phyloP scores from a whole-genome alignment of 2,888 invertebrate genomes.

The Norana najaformis region DNA sequence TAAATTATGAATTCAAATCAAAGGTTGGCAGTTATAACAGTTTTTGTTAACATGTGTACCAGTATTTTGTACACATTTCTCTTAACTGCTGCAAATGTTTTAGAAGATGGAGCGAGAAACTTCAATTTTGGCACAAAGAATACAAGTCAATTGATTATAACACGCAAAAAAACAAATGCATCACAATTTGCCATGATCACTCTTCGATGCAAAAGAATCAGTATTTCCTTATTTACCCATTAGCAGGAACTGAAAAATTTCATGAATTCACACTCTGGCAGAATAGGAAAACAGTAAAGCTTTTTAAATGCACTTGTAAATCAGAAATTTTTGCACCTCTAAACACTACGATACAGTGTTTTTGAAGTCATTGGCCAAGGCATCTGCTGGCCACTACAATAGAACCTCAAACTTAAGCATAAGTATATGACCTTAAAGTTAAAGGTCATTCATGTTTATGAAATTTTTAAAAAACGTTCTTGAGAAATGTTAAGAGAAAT shows the following conservation, averaged over 20 bases:
- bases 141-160: too few species aligned
- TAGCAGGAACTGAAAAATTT: too few species aligned
- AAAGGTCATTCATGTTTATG: background rate
- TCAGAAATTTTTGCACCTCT: background rate
- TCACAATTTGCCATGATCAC: too few species aligned
- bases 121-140: background rate
- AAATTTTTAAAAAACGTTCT: background rate
- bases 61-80: background rate
- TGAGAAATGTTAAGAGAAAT: background rate
- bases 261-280: too few species aligned
- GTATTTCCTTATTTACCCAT: too few species aligned
- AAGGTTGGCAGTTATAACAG: background rate
- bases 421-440: background rate
- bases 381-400: background rate
- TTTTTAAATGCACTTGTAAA: too few species aligned
- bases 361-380: background rate
- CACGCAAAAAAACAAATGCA: too few species aligned
- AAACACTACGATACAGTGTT: background rate
- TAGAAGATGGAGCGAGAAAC: background rate
- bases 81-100: background rate
- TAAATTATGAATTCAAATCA: background rate
- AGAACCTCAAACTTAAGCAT: background rate
- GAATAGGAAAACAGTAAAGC: too few species aligned
- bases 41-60: background rate
- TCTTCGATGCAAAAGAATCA: too few species aligned